These are phyloP conservation scores for Limonius californicus DNA, from an alignment of 1,140 invertebrate species.

Conservation along the genomic window DNA sequence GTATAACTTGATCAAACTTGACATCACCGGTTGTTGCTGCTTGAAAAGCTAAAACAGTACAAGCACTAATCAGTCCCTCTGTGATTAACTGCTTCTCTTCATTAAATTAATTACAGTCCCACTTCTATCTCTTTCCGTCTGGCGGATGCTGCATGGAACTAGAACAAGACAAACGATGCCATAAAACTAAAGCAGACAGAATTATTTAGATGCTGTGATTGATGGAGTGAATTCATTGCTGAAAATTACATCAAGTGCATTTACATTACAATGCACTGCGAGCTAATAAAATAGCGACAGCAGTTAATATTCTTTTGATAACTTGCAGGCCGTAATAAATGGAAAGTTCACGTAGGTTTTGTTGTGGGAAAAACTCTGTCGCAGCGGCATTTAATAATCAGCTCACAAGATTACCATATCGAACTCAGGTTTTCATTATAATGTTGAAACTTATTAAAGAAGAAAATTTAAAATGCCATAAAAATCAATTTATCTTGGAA, in stretches of 20 bases:
- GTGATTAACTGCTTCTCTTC: slow-evolving; percentile 2
- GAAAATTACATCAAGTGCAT: slow-evolving; percentile 3
- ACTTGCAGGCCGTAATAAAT: too few relatives aligned
- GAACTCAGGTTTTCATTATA: too few relatives aligned
- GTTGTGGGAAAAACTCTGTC: too few relatives aligned
- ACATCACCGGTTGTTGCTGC: slow-evolving; percentile 2
- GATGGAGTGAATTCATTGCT: slow-evolving; percentile 10
- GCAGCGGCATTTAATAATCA: too few relatives aligned
- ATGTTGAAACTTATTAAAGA: too few relatives aligned
- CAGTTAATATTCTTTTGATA: neutral
- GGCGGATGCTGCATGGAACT: neutral
- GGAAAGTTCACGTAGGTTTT: too few relatives aligned
- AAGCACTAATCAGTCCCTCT: slow-evolving; percentile 5
- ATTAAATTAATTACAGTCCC: slow-evolving; percentile 2
- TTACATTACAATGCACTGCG: slow-evolving; percentile 3
- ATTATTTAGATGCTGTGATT: slow-evolving; percentile 5
- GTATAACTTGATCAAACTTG: neutral
- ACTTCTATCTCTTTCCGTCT: neutral
- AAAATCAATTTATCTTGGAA: too few relatives aligned
- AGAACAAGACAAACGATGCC: neutral
- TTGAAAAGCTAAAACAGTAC: slow-evolving; percentile 1
- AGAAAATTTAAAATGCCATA: too few relatives aligned
- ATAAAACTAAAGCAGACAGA: neutral
- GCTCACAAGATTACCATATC: too few relatives aligned
- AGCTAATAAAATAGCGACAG: slow-evolving; percentile 16